A percentile compares a stretch with the other conserved stretches of the same genome.
Evolutionary conservation across 1,140 invertebrate species (phyloP).

Genomic region (Cryptotermes secundus): DNA sequence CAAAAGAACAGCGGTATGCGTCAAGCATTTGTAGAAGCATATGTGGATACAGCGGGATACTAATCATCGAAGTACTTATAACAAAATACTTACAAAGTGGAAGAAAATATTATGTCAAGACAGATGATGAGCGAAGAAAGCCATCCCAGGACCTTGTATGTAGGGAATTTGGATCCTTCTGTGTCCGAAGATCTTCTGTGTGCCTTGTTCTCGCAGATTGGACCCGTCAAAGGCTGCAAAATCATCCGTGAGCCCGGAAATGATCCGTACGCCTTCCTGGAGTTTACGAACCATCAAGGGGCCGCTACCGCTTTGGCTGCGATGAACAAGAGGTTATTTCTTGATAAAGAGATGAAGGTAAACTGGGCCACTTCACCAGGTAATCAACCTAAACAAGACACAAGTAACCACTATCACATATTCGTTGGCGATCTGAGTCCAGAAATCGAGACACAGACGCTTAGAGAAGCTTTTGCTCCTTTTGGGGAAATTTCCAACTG

Average conservation of each 20-base stretch:
- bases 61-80: constrained; percentile 25
- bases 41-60: constrained; percentile 33
- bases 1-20: constrained; percentile 33
- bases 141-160: constrained; percentile 88
- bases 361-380: constrained; percentile 98
- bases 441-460: constrained; percentile 96
- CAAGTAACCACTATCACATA: constrained; percentile 98
- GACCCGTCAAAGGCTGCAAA: constrained; percentile 95
- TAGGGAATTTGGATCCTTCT: constrained; percentile 91
- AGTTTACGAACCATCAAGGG: constrained; percentile 91
- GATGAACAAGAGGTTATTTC: constrained; percentile 95
- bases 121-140: constrained; percentile 71
- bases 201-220: constrained; percentile 93
- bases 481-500: constrained; percentile 99
- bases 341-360: constrained; percentile 99
- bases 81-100: constrained; percentile 27
- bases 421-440: constrained; percentile 99
- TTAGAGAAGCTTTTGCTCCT: constrained; percentile 94
- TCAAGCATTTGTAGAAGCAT: constrained; percentile 35
- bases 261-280: constrained; percentile 97
- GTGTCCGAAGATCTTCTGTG: constrained; percentile 93
- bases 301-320: constrained; percentile 92
- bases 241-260: constrained; percentile 95
- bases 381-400: constrained; percentile 97
- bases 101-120: constrained; percentile 31